Base-by-base conservation (phyloP, 2,113 vertebrate species). In the Montifringilla adamsi region DNA sequence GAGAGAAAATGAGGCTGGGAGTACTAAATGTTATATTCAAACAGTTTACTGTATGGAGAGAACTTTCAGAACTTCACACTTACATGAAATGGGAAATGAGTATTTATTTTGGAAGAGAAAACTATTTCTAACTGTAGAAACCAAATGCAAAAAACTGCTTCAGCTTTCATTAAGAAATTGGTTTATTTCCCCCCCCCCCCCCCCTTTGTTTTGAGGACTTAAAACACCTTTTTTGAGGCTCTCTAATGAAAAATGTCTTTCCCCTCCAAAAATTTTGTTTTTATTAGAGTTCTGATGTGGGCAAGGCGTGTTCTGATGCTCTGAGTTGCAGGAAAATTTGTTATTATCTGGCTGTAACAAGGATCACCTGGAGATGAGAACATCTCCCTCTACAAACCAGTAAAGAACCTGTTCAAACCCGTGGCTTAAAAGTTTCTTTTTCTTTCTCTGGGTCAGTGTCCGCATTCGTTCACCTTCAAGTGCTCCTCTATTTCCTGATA, bases 151-250 rank as follows among this genome's bases (percentile, higher is more conserved):
- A 68, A 44, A 87, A 60, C 18, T 47, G 10, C 5, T 76, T 44
- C 19, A 69, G 4, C 20, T 77, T 49, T 52, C 39, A 53, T 74
- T 69, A 18, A 16, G 7, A 16, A 47, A 12, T 8, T 6, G 1
- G 5, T 37, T 35, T 1, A 2, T 55, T n/a, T n/a, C 9, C 6
- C 8, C 14, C 11, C 2, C 11, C 30, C 20, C 55, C 1, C 15
- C 26, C 9, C n/a, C 47, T 72, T 79, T 67, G 7, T 24, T 9
- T 33, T 49, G 43, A 69, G 49, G 28, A 8, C 8, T 60, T 86
- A 7, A 53, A n/a, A 13, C 18, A 12, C 2, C 6, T 18, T 67
- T 72, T 64, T 21, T 20, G 24, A 4, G 13, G 9, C 0, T 69
- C 0, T 23, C 3, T 39, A 50, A 50, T 26, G 50, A 77, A 91